A percentile compares a stretch with the other conserved stretches of the same genome.
phyloP scores from a whole-genome alignment of 2,888 invertebrate species.

The Nemoura dubitans region DNA sequence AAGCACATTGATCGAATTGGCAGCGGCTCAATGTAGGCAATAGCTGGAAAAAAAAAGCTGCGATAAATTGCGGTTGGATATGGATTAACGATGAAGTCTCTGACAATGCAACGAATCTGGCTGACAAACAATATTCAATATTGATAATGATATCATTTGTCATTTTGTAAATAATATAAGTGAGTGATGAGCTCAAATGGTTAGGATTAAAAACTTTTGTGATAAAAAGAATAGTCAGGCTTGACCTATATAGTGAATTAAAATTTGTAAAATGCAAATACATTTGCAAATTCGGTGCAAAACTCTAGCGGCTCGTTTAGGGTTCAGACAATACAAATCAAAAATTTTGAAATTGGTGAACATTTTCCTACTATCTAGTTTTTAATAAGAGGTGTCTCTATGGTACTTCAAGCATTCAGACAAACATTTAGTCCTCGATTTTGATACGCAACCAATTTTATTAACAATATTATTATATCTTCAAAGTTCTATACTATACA shows the following conservation, averaged over 20 bases:
- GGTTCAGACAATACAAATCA: background rate
- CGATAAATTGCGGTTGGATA: too few relatives aligned
- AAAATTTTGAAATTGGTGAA: background rate
- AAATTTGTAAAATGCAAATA: background rate
- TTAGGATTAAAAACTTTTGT: background rate
- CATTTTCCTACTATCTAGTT: background rate
- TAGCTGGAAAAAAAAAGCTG: too few relatives aligned
- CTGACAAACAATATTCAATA: conserved; percentile 56
- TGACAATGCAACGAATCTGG: conserved; percentile 55
- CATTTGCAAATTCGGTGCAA: background rate
- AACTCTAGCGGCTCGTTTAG: background rate
- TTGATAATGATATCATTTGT: too few relatives aligned
- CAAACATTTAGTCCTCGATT: background rate
- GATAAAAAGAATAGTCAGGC: background rate
- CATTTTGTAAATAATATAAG: conserved; percentile 23
- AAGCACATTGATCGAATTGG: too few relatives aligned
- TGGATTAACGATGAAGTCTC: conserved; percentile 56
- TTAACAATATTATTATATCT: too few relatives aligned
- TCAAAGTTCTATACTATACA: too few relatives aligned
- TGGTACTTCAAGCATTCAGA: background rate
- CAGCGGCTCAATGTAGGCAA: too few relatives aligned
- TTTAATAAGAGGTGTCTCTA: background rate
- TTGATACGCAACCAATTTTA: background rate
- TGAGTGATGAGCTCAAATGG: conserved; percentile 19
- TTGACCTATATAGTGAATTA: background rate